Conservation (phyloP, 2,888 invertebrate genomes). For the Pheosia gnoma region DNA sequence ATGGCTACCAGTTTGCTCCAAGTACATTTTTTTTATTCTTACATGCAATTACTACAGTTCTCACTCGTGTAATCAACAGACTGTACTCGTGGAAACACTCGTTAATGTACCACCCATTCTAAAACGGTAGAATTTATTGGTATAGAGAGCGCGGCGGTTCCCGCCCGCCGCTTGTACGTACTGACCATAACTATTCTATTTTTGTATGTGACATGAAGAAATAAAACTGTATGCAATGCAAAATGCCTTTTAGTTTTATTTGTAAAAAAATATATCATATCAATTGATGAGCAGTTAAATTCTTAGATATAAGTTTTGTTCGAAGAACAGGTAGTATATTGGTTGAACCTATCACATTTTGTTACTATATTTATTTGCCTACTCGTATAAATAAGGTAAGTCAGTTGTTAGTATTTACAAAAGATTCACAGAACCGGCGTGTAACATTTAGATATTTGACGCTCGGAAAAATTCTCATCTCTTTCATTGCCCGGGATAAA, state of each 20-base stretch:
- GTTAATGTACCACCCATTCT: slow-evolving; percentile 2
- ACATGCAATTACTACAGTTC: too few species aligned
- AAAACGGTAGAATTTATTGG: neutral
- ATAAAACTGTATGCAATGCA: slow-evolving; percentile 37
- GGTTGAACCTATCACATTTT: slow-evolving; percentile 4
- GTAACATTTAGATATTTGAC: too few species aligned
- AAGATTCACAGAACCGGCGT: too few species aligned
- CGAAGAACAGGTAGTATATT: neutral
- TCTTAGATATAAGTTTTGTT: neutral
- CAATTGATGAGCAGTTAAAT: slow-evolving; percentile 1
- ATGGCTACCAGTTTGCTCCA: too few species aligned
- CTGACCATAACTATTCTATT: slow-evolving; percentile 39
- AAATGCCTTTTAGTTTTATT: slow-evolving; percentile 17
- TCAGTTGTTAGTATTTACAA: too few species aligned
- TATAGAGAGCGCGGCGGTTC: neutral
- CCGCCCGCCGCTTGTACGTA: slow-evolving; percentile 7
- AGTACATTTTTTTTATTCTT: too few species aligned
- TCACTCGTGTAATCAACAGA: too few species aligned
- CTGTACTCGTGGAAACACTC: neutral
- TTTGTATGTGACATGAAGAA: slow-evolving; percentile 39
- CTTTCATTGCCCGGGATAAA: too few species aligned
- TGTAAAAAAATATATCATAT: slow-evolving; percentile 2
- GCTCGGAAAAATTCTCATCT: too few species aligned
- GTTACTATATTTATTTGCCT: slow-evolving; percentile 3
- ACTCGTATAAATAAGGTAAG: too few species aligned